phyloP scores from a whole-genome alignment of 2,888 invertebrate genomes.

The Caenorhabditis becei region DNA sequence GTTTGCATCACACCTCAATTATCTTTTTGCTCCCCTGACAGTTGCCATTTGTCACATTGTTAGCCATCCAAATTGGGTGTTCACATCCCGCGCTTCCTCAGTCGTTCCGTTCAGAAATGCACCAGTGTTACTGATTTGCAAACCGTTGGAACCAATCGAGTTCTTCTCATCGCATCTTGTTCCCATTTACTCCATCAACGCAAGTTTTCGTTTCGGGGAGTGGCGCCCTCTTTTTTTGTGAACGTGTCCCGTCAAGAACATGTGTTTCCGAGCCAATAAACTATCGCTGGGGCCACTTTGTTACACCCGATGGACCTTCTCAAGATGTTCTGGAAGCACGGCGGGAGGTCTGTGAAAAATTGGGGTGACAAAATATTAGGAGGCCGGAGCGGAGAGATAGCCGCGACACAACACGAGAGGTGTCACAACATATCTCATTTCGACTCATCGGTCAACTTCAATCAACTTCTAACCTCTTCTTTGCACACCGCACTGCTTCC shows the following conservation, averaged over 20 bases:
- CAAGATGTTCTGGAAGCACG: constrained; percentile 29
- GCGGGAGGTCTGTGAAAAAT: constrained; percentile 8
- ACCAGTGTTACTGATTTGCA: neutral
- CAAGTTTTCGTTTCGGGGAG: constrained; percentile 27
- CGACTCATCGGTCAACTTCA: constrained; percentile 66
- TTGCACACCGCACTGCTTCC: constrained; percentile 46
- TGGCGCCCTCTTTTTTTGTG: constrained; percentile 38
- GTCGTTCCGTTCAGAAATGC: neutral
- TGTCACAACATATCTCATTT: constrained; percentile 66
- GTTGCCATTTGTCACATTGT: constrained; percentile 8
- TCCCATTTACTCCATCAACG: constrained; percentile 49
- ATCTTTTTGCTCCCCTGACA: constrained; percentile 26
- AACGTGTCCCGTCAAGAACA: constrained; percentile 60
- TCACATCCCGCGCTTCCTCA: constrained; percentile 3
- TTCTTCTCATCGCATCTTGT: constrained; percentile 25
- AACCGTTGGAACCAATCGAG: neutral
- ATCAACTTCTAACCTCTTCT: constrained; percentile 63
- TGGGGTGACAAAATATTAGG: constrained; percentile 54
- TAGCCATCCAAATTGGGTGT: constrained; percentile 20
- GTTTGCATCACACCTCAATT: constrained; percentile 49
- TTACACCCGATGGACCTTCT: constrained; percentile 49
- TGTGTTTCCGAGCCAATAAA: constrained; percentile 59
- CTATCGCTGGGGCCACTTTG: constrained; percentile 46
- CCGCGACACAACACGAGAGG: constrained; percentile 48
- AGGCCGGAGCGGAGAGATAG: constrained; percentile 30